Evolutionary conservation across 2,888 invertebrate genomes (phyloP).

Genomic region (Gortyna flavago): DNA sequence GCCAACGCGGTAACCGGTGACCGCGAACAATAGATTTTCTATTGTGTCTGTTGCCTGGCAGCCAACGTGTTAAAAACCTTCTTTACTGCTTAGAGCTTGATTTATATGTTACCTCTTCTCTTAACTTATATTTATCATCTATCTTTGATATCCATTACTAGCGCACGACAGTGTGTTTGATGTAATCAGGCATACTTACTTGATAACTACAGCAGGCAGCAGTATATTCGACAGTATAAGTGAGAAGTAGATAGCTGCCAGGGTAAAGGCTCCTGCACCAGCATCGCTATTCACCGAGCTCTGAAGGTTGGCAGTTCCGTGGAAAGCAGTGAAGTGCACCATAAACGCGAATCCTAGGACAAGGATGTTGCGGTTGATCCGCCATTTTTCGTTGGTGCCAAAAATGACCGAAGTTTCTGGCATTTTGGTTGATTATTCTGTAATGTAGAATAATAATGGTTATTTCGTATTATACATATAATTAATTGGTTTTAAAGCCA

Average conservation of each 20-base stretch:
- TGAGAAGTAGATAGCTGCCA: slow-evolving; percentile 96
- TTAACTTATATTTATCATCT: not conserved
- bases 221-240: slow-evolving; percentile 97
- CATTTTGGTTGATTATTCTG: slow-evolving; percentile 67
- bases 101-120: not conserved
- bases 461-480: not conserved
- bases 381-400: slow-evolving; percentile 91
- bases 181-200: slow-evolving; percentile 86
- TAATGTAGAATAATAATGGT: not conserved
- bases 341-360: slow-evolving; percentile 96
- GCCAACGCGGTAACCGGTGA: too few species aligned
- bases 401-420: slow-evolving; percentile 80
- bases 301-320: slow-evolving; percentile 95
- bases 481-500: not conserved
- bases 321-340: slow-evolving; percentile 98
- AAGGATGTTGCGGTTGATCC: slow-evolving; percentile 95
- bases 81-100: not conserved
- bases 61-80: too few species aligned
- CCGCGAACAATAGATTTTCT: too few species aligned
- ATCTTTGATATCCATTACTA: not conserved
- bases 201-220: slow-evolving; percentile 95
- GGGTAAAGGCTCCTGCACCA: slow-evolving; percentile 95
- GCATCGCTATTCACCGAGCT: slow-evolving; percentile 96
- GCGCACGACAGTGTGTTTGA: not conserved
- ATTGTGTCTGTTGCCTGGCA: too few species aligned